These are phyloP conservation scores for Heliothis subflexa DNA, from an alignment of 1,140 invertebrate genomes.

Conservation along the genomic window DNA sequence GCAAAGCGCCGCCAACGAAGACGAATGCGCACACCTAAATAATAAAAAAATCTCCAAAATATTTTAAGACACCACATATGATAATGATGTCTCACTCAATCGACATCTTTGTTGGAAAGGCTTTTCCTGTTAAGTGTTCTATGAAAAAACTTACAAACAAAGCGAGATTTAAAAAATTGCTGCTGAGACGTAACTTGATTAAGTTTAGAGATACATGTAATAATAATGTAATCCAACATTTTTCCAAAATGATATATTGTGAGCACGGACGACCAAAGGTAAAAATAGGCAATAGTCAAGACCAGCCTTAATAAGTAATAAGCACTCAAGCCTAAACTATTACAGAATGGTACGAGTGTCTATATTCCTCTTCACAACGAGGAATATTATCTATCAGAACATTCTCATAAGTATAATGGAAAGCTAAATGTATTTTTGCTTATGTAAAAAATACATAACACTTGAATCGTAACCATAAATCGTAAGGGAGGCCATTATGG, in stretches of 20 bases:
- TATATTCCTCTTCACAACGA: constrained; percentile 58
- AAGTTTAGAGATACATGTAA: no score
- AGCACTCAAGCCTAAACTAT: neutral
- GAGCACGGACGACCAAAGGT: no score
- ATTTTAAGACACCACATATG: constrained; percentile 43
- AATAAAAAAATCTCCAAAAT: constrained; percentile 67
- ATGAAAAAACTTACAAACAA: neutral
- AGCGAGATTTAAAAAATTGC: neutral
- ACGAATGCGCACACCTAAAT: constrained; percentile 75
- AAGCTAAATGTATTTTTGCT: constrained; percentile 36
- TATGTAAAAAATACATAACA: constrained; percentile 50
- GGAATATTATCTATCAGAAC: constrained; percentile 58
- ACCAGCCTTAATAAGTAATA: neutral
- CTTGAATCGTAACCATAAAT: constrained; percentile 46
- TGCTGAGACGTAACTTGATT: no score
- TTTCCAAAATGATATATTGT: neutral
- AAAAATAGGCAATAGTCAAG: neutral
- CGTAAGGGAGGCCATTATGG: constrained; percentile 6
- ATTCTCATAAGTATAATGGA: constrained; percentile 65
- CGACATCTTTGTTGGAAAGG: constrained; percentile 5
- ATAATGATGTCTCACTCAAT: constrained; percentile 22
- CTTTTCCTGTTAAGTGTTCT: neutral
- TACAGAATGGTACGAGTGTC: constrained; percentile 55
- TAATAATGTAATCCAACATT: neutral
- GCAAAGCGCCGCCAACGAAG: constrained; percentile 80